phyloP scores from a whole-genome alignment of 2,888 invertebrate genomes.

The Hofmannophila pseudospretella region DNA sequence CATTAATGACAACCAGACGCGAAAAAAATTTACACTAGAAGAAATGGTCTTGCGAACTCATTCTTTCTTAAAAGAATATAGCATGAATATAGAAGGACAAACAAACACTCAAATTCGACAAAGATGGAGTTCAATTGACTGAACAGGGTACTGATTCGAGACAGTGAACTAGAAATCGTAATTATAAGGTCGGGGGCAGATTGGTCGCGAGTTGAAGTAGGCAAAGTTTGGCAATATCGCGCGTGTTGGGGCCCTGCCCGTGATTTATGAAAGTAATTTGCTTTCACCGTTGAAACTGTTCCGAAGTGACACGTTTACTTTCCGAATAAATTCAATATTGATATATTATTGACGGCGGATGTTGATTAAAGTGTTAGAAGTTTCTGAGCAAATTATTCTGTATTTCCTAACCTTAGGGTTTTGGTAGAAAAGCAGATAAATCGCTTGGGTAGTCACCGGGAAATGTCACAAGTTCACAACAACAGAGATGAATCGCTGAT shows the following conservation, averaged over 20 bases:
- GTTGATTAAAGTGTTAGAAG: not conserved
- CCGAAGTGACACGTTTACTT: constrained; percentile 7
- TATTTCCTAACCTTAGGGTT: no score
- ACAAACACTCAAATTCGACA: no score
- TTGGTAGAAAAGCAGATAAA: no score
- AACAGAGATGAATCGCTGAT: no score
- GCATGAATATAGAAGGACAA: no score
- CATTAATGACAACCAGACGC: no score
- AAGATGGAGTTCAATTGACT: not conserved
- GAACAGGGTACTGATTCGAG: not conserved
- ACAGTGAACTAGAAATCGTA: constrained; percentile 1
- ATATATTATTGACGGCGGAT: constrained; percentile 3
- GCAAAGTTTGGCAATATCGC: constrained; percentile 9
- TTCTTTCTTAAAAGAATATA: no score
- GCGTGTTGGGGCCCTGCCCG: constrained; percentile 1
- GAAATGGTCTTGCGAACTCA: no score
- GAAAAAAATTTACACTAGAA: no score
- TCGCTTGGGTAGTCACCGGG: no score
- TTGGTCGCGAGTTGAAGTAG: constrained; percentile 3
- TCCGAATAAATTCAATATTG: constrained; percentile 6
- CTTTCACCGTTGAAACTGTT: constrained; percentile 4
- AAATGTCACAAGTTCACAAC: no score
- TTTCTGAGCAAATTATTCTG: no score
- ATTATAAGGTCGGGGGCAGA: constrained; percentile 6
- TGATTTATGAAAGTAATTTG: constrained; percentile 12